Percentiles rank a stretch among this genome's conserved stretches.
Conservation (phyloP, 2,113 vertebrate species). For the Mellivora capensis region DNA sequence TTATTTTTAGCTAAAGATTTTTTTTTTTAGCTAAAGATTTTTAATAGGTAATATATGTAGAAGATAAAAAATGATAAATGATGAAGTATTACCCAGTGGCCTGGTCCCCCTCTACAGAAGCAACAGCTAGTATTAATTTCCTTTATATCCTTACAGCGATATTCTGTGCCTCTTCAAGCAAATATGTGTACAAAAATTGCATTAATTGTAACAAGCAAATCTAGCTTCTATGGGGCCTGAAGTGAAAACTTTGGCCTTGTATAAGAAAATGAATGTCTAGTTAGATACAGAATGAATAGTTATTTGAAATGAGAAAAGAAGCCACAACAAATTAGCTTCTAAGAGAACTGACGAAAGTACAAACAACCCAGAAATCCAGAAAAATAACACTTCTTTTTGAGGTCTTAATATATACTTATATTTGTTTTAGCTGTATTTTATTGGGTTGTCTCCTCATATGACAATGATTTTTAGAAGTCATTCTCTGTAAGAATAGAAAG, state of each 20-base stretch:
- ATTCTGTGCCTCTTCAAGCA: neutral
- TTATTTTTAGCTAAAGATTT: neutral
- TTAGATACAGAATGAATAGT: neutral
- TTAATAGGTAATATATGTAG: neutral
- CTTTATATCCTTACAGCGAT: neutral
- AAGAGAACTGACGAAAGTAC: neutral
- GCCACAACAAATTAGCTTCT: neutral
- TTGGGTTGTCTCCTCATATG: neutral
- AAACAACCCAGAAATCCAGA: neutral
- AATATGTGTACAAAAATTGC: neutral
- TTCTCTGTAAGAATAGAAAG: neutral
- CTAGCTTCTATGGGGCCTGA: neutral
- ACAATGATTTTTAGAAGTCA: neutral
- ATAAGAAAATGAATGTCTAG: neutral
- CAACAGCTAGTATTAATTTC: neutral
- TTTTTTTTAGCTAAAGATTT: neutral
- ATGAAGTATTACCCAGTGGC: neutral
- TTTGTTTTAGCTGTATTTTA: neutral
- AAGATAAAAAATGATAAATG: neutral
- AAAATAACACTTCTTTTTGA: neutral
- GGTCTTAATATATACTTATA: neutral
- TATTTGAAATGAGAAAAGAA: neutral
- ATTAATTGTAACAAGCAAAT: neutral
- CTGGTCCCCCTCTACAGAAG: neutral
- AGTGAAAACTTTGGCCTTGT: neutral